Evolutionary conservation across 2,113 vertebrate genomes (phyloP), one percentile per base, ranked within the genome.

Genomic region (Sylvicapra grimmia): DNA sequence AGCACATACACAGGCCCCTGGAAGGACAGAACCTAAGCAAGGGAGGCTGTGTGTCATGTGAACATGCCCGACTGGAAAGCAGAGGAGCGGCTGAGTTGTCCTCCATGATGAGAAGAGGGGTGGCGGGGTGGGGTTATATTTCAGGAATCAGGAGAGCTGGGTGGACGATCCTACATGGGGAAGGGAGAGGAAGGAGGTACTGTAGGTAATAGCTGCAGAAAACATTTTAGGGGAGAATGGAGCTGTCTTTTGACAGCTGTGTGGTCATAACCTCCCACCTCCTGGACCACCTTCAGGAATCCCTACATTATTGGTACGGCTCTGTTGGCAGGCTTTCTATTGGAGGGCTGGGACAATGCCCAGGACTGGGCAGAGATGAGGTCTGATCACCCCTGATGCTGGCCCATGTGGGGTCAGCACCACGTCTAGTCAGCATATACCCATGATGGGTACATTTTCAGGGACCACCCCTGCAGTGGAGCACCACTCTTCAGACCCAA

Each of bases 31-130:
- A 33, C 4, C n/a, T 10, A 63, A 65, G 47, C 56, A 23, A 44
- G 8, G 36, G 33, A 8, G 12, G 0, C 4, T 0, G 23, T 4
- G 9, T 8, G 31, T 14, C 5, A 5, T 0, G 3, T 6, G 16
- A 47, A 11, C 56, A 36, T 0, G 0, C 4, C 0, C 5, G 49
- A 8, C 5, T 10, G 54, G 36, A 84, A 40, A 9, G 2, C 56
- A 33, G 47, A 15, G 9, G 1, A 8, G 16, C 1, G 2, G 8
- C n/a, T 5, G 10, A 8, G 11, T 2, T 9, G 40, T 10, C 84
- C 23, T 65, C 53, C 19, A 23, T 0, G 8, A 23, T 68, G 49
- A 65, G 14, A 82, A 65, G 40, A 16, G 15, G 9, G 31, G 3
- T 0, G 33, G 31, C 3, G n/a, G n/a, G 9, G 0, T 1, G 6